Evolutionary conservation across 2,888 invertebrate species (phyloP), one percentile per base, ranked within the genome.

Genomic region (Drosophila fulvimacula): DNA sequence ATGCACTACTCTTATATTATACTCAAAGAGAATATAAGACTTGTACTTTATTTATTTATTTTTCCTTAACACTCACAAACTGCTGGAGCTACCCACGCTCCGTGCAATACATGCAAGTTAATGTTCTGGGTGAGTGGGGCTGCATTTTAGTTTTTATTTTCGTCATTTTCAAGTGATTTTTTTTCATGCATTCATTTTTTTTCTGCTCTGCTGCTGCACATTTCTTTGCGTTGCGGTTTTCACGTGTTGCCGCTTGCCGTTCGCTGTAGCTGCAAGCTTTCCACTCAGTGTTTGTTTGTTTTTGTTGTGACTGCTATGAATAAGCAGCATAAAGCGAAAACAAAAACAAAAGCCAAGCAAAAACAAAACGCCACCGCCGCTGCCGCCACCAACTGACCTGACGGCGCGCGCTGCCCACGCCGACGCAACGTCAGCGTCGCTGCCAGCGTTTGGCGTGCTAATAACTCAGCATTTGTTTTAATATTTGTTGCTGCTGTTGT

Each of bases 381-480:
- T n/a, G n/a, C 46, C 46, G 17, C 46, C 38, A 10, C 38, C 38
- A 13, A 41, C 55, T 30, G 41, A 41, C 41, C 41, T 30, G 39
- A 41, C 52, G 46, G 46, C 24, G 7, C 46, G 24, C 42, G 38
- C 52, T 52, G 52, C 52, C 52, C 52, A 52, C 52, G 36, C 57
- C 61, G 41, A 39, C 41, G 41, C 59, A 30, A 30, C 55, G 41
- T 38, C 57, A 41, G 24, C 49, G 58, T 15, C 64, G 49, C 56
- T 5, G 57, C 42, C 44, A 13, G 11, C 53, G 67, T 52, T 69
- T 52, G 64, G 64, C 71, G 88, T 76, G 86, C 82, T 88, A 88
- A 83, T 83, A 83, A 85, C 85, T 83, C 82, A 76, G 74, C 86
- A 85, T 83, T 83, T 83, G 83, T 86, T 76, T 76, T 64, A 60